A percentile compares a stretch with the other conserved stretches of the same genome.
These are phyloP conservation scores for Spisula subtruncata DNA, from an alignment of 2,888 invertebrate genomes.

Conservation along the genomic window DNA sequence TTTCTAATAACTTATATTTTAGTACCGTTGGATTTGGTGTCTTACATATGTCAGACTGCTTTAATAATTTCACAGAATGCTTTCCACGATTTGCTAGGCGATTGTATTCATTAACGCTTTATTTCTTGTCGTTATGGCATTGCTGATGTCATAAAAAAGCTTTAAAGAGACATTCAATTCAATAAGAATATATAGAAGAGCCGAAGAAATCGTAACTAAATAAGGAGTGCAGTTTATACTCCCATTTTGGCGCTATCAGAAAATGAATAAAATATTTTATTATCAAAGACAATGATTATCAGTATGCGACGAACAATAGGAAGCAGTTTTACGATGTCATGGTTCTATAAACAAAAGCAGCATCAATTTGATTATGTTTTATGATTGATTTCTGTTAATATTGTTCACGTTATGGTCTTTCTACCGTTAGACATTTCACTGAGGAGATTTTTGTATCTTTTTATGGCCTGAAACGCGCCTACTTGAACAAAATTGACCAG, in stretches of 20 bases:
- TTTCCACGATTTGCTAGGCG: neutral
- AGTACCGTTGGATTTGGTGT: neutral
- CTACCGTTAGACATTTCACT: too few relatives aligned
- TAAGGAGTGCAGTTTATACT: too few relatives aligned
- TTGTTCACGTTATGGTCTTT: too few relatives aligned
- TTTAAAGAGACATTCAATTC: constrained; percentile 9
- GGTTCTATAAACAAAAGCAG: constrained; percentile 32
- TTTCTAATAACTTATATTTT: neutral
- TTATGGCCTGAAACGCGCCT: too few relatives aligned
- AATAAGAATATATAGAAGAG: neutral
- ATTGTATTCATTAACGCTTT: neutral
- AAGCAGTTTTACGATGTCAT: constrained; percentile 27
- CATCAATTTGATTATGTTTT: constrained; percentile 48
- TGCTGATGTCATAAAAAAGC: too few relatives aligned
- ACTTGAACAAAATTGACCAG: too few relatives aligned
- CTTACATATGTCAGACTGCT: neutral
- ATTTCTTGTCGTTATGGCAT: neutral
- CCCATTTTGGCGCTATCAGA: constrained; percentile 23
- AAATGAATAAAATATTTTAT: constrained; percentile 39
- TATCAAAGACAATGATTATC: too few relatives aligned
- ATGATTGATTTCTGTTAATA: constrained; percentile 31
- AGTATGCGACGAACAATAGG: too few relatives aligned
- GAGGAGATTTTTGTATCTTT: too few relatives aligned
- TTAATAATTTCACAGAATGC: neutral
- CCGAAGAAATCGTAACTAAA: too few relatives aligned